Conservation (phyloP, 1,140 invertebrate genomes). For the Nephila pilipes region DNA sequence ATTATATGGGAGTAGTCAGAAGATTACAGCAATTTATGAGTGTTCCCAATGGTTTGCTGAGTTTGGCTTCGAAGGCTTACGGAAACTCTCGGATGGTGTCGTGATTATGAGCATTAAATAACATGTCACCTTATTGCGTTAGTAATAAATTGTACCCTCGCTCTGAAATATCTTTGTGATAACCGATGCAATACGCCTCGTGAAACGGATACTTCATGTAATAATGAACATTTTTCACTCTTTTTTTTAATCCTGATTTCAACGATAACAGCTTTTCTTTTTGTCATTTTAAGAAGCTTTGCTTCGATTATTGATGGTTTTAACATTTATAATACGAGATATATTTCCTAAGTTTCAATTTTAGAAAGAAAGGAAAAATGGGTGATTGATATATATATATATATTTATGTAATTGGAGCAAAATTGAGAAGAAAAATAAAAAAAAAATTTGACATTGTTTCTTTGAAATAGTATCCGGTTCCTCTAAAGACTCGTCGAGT, state of each 20-base stretch:
- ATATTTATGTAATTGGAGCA: too few relatives aligned
- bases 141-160: background rate
- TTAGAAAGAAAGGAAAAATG: too few relatives aligned
- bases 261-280: too few relatives aligned
- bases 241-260: background rate
- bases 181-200: background rate
- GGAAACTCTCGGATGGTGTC: background rate
- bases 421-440: too few relatives aligned
- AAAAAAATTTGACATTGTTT: too few relatives aligned
- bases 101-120: background rate
- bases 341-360: too few relatives aligned
- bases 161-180: background rate
- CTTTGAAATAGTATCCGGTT: too few relatives aligned
- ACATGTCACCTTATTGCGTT: background rate
- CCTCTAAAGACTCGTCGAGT: too few relatives aligned
- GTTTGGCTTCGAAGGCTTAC: background rate
- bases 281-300: too few relatives aligned
- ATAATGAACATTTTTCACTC: background rate
- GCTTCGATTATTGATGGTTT: too few relatives aligned
- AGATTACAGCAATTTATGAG: background rate
- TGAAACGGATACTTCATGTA: background rate
- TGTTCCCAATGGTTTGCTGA: background rate
- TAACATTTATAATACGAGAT: too few relatives aligned
- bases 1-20: background rate
- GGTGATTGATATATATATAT: too few relatives aligned